These are phyloP conservation scores for Melanostigma gelatinosum DNA, from an alignment of 2,113 vertebrate species.

Conservation along the genomic window DNA sequence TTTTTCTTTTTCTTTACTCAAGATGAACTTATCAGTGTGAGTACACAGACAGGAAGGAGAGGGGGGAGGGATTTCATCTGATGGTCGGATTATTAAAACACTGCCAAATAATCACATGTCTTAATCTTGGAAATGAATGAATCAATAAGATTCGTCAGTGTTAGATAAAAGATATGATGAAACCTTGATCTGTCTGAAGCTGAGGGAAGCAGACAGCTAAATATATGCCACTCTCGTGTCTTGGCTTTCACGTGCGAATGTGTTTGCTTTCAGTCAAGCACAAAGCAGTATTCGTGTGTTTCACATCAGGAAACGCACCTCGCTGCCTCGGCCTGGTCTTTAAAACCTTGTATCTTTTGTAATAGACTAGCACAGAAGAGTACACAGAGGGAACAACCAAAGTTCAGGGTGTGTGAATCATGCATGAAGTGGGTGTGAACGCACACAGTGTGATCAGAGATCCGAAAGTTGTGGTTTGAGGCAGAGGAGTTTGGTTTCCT, in stretches of 20 bases:
- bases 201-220: conserved; percentile 36
- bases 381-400: background rate
- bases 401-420: conserved; percentile 11
- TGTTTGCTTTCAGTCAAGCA: conserved; percentile 4
- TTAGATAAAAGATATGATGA: conserved; percentile 44
- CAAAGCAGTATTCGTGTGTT: background rate
- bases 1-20: conserved; percentile 25
- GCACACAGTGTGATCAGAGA: background rate
- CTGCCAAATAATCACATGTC: conserved; percentile 4
- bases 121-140: conserved; percentile 35
- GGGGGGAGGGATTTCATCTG: conserved; percentile 15
- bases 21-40: conserved; percentile 41
- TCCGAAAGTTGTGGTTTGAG: conserved; percentile 37
- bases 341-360: background rate
- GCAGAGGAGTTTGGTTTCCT: conserved; percentile 24
- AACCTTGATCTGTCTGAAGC: conserved; percentile 42
- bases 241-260: conserved; percentile 13
- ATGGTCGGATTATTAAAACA: conserved; percentile 35
- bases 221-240: conserved; percentile 42
- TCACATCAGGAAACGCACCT: background rate
- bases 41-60: conserved; percentile 21
- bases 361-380: background rate
- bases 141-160: conserved; percentile 15
- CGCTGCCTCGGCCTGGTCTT: background rate
- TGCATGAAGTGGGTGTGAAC: background rate